Conservation (phyloP, 2,113 vertebrate species). For the Marcusenius ussheri region DNA sequence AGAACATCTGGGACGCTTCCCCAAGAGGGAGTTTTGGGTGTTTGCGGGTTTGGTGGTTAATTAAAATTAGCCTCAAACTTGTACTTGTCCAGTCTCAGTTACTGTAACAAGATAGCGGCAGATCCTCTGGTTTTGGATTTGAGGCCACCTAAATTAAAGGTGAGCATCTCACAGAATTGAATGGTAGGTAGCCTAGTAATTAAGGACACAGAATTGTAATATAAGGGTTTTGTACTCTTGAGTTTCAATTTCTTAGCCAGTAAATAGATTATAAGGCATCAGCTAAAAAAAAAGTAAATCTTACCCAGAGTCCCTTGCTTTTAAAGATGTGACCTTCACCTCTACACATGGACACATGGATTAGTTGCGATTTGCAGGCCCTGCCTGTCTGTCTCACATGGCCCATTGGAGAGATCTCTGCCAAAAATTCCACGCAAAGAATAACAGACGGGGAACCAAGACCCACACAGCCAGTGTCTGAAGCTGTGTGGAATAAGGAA, state of each 20-base stretch:
- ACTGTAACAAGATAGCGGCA: not conserved
- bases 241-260: not conserved
- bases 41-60: not conserved
- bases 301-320: not conserved
- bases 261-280: not conserved
- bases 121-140: not conserved
- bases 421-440: not conserved
- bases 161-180: not conserved
- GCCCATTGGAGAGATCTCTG: not conserved
- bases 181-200: not conserved
- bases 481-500: not conserved
- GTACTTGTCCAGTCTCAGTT: not conserved
- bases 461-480: not conserved
- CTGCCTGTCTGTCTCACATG: not conserved
- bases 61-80: not conserved
- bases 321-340: not conserved
- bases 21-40: not conserved
- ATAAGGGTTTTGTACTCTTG: not conserved
- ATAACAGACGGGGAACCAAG: not conserved
- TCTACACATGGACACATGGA: not conserved
- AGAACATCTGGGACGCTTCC: not conserved
- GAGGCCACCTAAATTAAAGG: not conserved
- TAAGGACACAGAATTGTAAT: not conserved
- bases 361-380: not conserved
- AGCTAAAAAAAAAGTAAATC: not conserved